Evolutionary conservation across 1,140 invertebrate species (phyloP).

Genomic region (Mycetomoellerius zeteki): DNA sequence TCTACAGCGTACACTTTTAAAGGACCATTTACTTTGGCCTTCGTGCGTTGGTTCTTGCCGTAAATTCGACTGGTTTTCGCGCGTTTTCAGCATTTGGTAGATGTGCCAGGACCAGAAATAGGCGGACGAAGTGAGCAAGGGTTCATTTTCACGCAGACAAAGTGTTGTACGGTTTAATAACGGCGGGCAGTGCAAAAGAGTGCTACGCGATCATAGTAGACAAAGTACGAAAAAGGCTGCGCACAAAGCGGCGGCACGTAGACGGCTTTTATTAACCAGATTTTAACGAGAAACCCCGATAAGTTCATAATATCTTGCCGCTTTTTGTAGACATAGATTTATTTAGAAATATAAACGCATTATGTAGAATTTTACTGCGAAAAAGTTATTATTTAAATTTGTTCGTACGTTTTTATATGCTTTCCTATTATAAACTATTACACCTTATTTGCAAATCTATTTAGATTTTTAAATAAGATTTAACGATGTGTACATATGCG

Average conservation of each 20-base stretch:
- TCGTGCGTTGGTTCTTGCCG: slow-evolving; percentile 40
- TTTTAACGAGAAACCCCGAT: slow-evolving; percentile 32
- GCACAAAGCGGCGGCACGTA: slow-evolving; percentile 7
- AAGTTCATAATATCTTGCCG: slow-evolving; percentile 44
- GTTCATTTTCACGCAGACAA: slow-evolving; percentile 43
- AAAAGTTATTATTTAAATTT: slow-evolving; percentile 30
- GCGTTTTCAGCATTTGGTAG: slow-evolving; percentile 40
- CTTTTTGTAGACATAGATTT: slow-evolving; percentile 8
- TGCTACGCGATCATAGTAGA: slow-evolving; percentile 37
- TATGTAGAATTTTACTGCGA: neutral
- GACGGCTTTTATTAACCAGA: slow-evolving; percentile 54
- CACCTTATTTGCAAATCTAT: neutral
- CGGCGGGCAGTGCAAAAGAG: slow-evolving; percentile 42
- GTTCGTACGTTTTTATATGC: neutral
- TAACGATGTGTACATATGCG: neutral
- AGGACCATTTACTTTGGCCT: slow-evolving; percentile 56
- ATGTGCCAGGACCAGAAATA: slow-evolving; percentile 59
- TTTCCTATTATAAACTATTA: neutral
- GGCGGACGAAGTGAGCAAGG: slow-evolving; percentile 25
- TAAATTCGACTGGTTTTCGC: slow-evolving; percentile 53
- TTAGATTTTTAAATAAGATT: neutral
- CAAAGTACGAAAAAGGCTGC: slow-evolving; percentile 28
- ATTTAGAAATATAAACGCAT: neutral
- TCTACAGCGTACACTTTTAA: slow-evolving; percentile 42
- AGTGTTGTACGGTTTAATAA: slow-evolving; percentile 54